A percentile compares a stretch with the other conserved stretches of the same genome.
Conservation (phyloP, 2,113 vertebrate species). For the Saccopteryx bilineata region DNA sequence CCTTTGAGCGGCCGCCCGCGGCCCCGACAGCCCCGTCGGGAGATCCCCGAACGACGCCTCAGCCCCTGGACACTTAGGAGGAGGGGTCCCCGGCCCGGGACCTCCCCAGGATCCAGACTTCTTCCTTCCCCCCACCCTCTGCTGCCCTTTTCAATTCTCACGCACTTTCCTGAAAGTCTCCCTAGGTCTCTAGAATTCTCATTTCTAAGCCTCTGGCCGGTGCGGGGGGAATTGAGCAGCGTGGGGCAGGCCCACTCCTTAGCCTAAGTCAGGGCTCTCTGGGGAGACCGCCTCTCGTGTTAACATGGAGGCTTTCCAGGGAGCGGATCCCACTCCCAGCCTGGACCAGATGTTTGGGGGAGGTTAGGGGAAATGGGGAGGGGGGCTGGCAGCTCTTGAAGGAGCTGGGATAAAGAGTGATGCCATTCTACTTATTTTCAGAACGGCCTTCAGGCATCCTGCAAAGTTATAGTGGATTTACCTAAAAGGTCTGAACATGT, state of each 20-base stretch:
- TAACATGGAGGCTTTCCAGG: conserved; percentile 76
- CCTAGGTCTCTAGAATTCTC: background rate
- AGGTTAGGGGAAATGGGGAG: background rate
- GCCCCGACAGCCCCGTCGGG: background rate
- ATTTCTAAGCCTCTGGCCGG: background rate
- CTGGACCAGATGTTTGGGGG: conserved; percentile 74
- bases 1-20: background rate
- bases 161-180: background rate
- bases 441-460: conserved; percentile 71
- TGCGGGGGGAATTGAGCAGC: background rate
- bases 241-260: background rate
- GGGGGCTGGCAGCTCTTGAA: conserved; percentile 64
- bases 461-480: conserved; percentile 66
- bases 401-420: conserved; percentile 45
- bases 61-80: background rate
- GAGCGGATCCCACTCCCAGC: conserved; percentile 66
- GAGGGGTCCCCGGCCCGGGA: background rate
- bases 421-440: conserved; percentile 75
- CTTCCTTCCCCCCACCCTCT: background rate
- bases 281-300: background rate
- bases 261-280: background rate
- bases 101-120: background rate
- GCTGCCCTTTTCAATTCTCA: background rate
- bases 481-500: conserved; percentile 74
- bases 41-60: background rate